Evolutionary conservation across 2,888 invertebrate species (phyloP).

Genomic region (Ceraclea dissimilis): DNA sequence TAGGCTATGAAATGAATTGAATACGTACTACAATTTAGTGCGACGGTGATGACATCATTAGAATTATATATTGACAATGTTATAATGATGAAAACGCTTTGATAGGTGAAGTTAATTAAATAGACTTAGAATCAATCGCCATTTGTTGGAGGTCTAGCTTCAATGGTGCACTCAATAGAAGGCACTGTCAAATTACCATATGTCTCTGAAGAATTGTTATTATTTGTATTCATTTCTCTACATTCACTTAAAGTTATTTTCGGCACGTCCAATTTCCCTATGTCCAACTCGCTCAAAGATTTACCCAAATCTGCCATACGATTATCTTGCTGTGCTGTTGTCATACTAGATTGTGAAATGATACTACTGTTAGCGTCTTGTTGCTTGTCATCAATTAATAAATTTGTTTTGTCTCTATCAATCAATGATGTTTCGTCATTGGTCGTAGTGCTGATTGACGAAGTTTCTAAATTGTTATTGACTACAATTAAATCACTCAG

Average conservation of each 20-base stretch:
- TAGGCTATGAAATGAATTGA: too few relatives aligned
- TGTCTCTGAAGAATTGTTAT: background rate
- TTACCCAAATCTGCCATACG: constrained; percentile 31
- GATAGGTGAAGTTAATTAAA: background rate
- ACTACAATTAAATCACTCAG: constrained; percentile 30
- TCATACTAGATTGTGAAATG: constrained; percentile 22
- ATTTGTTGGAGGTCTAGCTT: constrained; percentile 39
- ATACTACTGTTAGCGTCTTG: constrained; percentile 36
- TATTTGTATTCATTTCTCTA: constrained; percentile 32
- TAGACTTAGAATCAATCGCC: background rate
- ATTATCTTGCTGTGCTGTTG: constrained; percentile 30
- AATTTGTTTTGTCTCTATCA: constrained; percentile 39
- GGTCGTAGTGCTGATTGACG: constrained; percentile 32
- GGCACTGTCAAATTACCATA: constrained; percentile 42
- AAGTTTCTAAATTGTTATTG: constrained; percentile 30
- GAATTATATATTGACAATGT: too few relatives aligned
- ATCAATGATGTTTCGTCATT: constrained; percentile 35
- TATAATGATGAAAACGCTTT: too few relatives aligned
- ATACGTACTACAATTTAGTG: too few relatives aligned
- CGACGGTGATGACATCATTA: too few relatives aligned
- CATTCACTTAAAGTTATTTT: constrained; percentile 47
- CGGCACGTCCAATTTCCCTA: constrained; percentile 40
- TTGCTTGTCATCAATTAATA: constrained; percentile 34
- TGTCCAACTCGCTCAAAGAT: constrained; percentile 28
- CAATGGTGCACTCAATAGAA: constrained; percentile 39